Base-by-base conservation (phyloP, 1,140 invertebrate genomes). In the Drosophila pandora region DNA sequence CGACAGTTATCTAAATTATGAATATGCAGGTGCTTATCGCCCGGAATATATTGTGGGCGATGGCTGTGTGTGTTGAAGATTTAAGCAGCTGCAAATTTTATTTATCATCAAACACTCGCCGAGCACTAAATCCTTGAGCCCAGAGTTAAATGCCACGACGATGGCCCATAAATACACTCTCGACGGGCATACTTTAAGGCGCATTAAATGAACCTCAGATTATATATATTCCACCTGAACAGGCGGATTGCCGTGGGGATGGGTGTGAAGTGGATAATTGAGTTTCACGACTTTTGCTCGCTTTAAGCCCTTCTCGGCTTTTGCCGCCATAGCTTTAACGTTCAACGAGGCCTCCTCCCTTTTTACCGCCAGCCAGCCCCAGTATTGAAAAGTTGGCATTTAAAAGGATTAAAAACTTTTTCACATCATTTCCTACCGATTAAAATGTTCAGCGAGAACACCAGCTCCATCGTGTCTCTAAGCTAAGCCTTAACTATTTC, bases 1-100 rank as follows among this genome's bases (percentile, higher is more conserved):
- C 37, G 63, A 45, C 69, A 72, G 78, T 85, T 87, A 87, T 87
- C 83, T 88, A 58, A 82, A 74, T 88, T 83, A 88, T 88, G 83
- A 87, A 87, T 87, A 88, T 87, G 79, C 83, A 88, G 79, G 83
- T 79, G 71, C 83, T 83, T 83, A 88, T 83, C 83, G 63, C 48
- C 30, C 57, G 25, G 55, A 53, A 45, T 59, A 25, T 64, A 25
- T 54, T 23, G 22, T 47, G 28, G 49, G 8, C 12, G 21, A 21
- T 3, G 21, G 23, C 9, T 7, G 17, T 23, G 62, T 64, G 22
- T 57, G 59, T 52, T 57, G 25, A 81, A 74, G 70, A 85, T 79
- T 82, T 85, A 71, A 69, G 39, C 55, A 68, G 65, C 69, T 81
- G 81, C 64, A 87, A 75, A 70, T 75, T 78, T 64, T 81, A 78